A percentile compares a stretch with the other conserved stretches of the same genome.
phyloP scores from a whole-genome alignment of 2,888 invertebrate species.

The Oligia strigilis region DNA sequence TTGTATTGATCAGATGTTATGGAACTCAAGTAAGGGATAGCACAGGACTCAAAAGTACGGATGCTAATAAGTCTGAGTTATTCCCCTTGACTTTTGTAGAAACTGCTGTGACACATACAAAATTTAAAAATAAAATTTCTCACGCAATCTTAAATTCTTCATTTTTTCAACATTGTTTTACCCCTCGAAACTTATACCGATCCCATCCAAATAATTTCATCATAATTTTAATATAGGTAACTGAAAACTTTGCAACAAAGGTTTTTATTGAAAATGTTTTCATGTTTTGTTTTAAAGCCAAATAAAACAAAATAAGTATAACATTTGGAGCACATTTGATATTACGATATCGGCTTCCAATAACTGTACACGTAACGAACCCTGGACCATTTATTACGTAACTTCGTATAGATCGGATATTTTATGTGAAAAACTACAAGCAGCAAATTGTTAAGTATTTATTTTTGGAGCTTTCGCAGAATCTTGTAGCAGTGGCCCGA shows the following conservation, averaged over 20 bases:
- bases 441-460: slow-evolving; percentile 66
- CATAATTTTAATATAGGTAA: neutral
- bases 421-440: slow-evolving; percentile 34
- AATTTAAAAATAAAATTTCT: neutral
- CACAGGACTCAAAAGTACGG: neutral
- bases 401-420: slow-evolving; percentile 8
- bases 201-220: neutral
- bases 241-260: neutral
- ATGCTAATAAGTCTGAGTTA: neutral
- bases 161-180: slow-evolving; percentile 1
- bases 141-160: neutral
- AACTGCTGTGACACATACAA: neutral
- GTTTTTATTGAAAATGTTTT: slow-evolving; percentile 1
- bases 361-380: slow-evolving; percentile 11
- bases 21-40: neutral
- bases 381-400: slow-evolving; percentile 32
- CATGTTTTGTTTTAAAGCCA: slow-evolving; percentile 6
- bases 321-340: slow-evolving; percentile 8
- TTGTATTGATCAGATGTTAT: neutral
- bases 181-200: neutral
- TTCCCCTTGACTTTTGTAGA: neutral
- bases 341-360: slow-evolving; percentile 22
- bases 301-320: slow-evolving; percentile 19
- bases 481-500: slow-evolving; percentile 66
- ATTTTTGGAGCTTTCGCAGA: slow-evolving; percentile 68